Percentiles rank a stretch among this genome's conserved stretches.
phyloP scores from a whole-genome alignment of 2,113 vertebrate species.

The Rostratula benghalensis region DNA sequence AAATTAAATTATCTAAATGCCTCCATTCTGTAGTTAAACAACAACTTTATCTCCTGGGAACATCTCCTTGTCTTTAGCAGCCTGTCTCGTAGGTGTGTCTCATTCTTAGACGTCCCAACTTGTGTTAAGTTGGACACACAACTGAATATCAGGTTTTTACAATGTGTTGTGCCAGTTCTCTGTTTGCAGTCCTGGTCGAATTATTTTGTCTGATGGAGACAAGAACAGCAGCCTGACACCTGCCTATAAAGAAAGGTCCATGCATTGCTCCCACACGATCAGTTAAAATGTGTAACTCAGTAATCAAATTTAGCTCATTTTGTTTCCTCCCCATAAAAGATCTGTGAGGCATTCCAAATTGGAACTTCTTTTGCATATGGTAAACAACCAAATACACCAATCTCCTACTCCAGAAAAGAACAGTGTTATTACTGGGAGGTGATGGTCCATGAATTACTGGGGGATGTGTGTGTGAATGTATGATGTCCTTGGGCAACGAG shows the following conservation, averaged over 20 bases:
- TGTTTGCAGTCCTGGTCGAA: neutral
- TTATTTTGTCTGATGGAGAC: neutral
- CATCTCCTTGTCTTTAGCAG: neutral
- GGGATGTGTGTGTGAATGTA: too few relatives aligned
- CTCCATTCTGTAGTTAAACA: slow-evolving; percentile 25
- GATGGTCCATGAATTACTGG: neutral
- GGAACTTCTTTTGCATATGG: neutral
- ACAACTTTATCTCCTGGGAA: slow-evolving; percentile 52
- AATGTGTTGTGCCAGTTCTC: neutral
- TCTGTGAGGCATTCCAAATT: neutral
- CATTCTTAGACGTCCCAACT: neutral
- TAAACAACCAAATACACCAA: neutral
- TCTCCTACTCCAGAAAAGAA: neutral
- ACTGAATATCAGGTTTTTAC: neutral
- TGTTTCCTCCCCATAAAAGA: neutral
- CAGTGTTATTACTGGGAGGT: neutral
- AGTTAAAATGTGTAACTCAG: neutral
- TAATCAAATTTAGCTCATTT: neutral
- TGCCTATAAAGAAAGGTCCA: neutral
- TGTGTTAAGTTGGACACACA: neutral
- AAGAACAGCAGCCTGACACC: neutral
- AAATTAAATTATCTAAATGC: slow-evolving; percentile 23
- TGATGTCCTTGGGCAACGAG: neutral
- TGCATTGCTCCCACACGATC: neutral
- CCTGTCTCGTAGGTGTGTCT: neutral